Percentiles rank a stretch among this genome's conserved stretches.
Conservation (phyloP, 1,140 invertebrate species). For the Neelides sp. region DNA sequence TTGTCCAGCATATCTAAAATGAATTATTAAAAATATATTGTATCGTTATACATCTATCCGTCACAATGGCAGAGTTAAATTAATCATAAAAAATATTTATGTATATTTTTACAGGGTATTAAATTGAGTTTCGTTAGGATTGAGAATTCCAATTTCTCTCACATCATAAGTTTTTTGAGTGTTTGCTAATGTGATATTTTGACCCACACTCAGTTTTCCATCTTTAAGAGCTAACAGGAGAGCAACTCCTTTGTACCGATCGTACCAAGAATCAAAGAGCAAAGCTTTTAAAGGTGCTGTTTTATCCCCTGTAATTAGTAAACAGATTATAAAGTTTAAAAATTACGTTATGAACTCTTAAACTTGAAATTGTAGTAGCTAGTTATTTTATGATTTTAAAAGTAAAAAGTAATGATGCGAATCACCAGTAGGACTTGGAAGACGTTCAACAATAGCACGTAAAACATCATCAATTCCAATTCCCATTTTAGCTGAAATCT, state of each 20-base stretch:
- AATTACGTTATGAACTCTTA: no score
- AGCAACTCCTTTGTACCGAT: slow-evolving; percentile 67
- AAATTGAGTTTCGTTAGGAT: slow-evolving; percentile 58
- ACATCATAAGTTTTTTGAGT: slow-evolving; percentile 63
- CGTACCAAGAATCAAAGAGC: slow-evolving; percentile 90
- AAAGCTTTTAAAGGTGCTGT: slow-evolving; percentile 64
- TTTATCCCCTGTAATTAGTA: no score
- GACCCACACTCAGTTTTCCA: slow-evolving; percentile 54
- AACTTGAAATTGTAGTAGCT: no score
- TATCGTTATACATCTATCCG: neutral
- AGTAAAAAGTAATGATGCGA: slow-evolving; percentile 11
- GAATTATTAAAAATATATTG: slow-evolving; percentile 16
- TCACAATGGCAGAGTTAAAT: neutral
- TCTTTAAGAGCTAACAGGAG: slow-evolving; percentile 65
- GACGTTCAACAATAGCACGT: slow-evolving; percentile 57
- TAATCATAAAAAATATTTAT: neutral
- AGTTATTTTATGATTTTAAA: neutral
- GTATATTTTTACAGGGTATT: slow-evolving; percentile 47
- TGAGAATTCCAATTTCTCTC: slow-evolving; percentile 62
- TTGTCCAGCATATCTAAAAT: slow-evolving; percentile 55
- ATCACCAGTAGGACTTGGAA: slow-evolving; percentile 54
- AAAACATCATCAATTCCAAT: slow-evolving; percentile 64
- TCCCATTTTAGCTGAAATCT: slow-evolving; percentile 79
- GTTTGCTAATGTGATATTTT: slow-evolving; percentile 49
- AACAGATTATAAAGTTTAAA: no score